phyloP scores from a whole-genome alignment of 2,888 invertebrate genomes.

The Smittia aterrima region DNA sequence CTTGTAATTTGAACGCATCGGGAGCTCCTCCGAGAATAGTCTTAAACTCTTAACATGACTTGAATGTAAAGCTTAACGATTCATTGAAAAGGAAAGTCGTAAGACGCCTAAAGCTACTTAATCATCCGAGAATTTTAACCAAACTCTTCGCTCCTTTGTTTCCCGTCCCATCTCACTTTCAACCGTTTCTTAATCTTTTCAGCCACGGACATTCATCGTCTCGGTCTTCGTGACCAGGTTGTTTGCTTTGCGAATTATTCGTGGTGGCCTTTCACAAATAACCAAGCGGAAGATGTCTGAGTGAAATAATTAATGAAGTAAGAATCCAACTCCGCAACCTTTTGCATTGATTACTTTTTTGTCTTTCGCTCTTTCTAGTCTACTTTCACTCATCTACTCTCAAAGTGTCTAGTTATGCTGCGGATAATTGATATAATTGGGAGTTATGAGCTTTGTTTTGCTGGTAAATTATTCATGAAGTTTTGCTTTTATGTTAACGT shows the following conservation, averaged over 20 bases:
- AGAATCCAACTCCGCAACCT: background rate
- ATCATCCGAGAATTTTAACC: background rate
- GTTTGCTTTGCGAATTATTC: background rate
- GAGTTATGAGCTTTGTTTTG: background rate
- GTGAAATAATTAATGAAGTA: background rate
- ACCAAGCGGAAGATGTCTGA: background rate
- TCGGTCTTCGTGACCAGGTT: background rate
- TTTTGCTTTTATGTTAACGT: no score
- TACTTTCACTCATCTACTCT: background rate
- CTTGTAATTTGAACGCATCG: no score
- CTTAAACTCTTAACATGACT: no score
- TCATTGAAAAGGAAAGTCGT: background rate
- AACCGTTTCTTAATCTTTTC: no score
- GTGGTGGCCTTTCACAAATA: background rate
- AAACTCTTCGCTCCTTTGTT: background rate
- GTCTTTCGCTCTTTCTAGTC: background rate
- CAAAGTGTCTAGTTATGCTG: background rate
- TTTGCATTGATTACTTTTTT: background rate
- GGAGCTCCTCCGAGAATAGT: no score
- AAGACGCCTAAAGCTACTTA: background rate
- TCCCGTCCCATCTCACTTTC: background rate
- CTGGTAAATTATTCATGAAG: background rate
- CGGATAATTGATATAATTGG: background rate
- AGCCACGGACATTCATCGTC: background rate
- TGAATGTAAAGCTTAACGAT: no score